phyloP scores from a whole-genome alignment of 2,797 vertebrate species.

The Oreortyx pictus region DNA sequence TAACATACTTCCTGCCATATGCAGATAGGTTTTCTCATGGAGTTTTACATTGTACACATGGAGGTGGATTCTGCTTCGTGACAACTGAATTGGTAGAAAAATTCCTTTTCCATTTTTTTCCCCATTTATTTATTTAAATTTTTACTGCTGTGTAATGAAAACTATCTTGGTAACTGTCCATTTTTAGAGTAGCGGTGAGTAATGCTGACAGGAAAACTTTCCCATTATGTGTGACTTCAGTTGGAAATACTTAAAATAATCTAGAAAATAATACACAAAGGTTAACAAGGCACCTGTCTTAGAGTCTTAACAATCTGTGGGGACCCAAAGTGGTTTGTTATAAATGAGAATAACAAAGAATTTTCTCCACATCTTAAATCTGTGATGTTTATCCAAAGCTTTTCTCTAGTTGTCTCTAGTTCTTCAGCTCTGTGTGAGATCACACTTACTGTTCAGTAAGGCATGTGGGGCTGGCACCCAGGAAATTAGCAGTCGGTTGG shows the following conservation, averaged over 20 bases:
- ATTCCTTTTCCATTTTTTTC: no score
- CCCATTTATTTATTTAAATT: background rate
- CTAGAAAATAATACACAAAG: background rate
- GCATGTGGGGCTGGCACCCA: background rate
- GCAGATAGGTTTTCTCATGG: background rate
- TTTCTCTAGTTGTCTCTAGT: background rate
- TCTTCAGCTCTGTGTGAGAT: background rate
- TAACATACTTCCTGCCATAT: background rate
- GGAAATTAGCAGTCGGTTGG: background rate
- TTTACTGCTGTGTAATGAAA: background rate
- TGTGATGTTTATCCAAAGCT: background rate
- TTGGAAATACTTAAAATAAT: background rate
- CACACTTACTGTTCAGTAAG: fast-evolving
- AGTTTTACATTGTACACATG: background rate
- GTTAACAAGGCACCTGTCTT: background rate
- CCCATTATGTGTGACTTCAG: background rate
- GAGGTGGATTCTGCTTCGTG: background rate
- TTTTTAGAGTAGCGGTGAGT: background rate
- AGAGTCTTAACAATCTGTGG: background rate
- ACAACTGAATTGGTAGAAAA: background rate
- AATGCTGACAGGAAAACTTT: background rate
- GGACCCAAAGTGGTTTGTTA: background rate
- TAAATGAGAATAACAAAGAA: background rate
- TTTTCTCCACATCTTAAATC: background rate
- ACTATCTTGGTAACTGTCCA: background rate